phyloP scores from a whole-genome alignment of 2,888 invertebrate species.

The Microchrysa polita region DNA sequence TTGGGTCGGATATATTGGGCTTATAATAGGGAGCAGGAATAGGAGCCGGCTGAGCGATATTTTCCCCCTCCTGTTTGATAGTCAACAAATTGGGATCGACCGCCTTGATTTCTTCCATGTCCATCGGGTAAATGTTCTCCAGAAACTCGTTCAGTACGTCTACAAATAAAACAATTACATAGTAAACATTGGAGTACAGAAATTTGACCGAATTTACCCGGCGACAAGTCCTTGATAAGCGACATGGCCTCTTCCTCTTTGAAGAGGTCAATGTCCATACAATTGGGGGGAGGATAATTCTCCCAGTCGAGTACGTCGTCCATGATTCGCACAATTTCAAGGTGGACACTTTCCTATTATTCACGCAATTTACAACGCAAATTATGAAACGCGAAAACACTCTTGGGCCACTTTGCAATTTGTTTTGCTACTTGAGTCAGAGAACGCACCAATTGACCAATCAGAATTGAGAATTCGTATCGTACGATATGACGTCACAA shows the following conservation, averaged over 20 bases:
- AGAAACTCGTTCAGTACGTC: conserved; percentile 61
- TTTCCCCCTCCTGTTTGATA: conserved; percentile 47
- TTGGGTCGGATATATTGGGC: conserved; percentile 55
- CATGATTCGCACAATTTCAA: conserved; percentile 43
- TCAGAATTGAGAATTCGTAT: conserved; percentile 59
- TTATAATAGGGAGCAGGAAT: conserved; percentile 55
- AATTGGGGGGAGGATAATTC: conserved; percentile 34
- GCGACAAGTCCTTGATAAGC: conserved; percentile 61
- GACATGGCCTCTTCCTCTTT: conserved; percentile 62
- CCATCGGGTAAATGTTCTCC: conserved; percentile 59
- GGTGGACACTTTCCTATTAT: not conserved
- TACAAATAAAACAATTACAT: conserved; percentile 39
- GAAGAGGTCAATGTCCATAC: conserved; percentile 57
- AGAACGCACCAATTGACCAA: conserved; percentile 56
- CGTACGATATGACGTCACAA: conserved; percentile 63
- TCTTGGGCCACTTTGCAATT: not conserved
- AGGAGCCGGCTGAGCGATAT: conserved; percentile 6
- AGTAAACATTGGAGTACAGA: not conserved
- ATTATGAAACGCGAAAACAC: conserved; percentile 24
- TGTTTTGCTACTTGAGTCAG: conserved; percentile 23
- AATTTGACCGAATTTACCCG: conserved; percentile 52
- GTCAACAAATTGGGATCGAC: conserved; percentile 52
- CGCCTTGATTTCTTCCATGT: conserved; percentile 50
- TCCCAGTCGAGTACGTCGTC: conserved; percentile 55
- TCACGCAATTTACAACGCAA: not conserved